Conservation (phyloP, 2,888 invertebrate species). For the Rhagium mordax region DNA sequence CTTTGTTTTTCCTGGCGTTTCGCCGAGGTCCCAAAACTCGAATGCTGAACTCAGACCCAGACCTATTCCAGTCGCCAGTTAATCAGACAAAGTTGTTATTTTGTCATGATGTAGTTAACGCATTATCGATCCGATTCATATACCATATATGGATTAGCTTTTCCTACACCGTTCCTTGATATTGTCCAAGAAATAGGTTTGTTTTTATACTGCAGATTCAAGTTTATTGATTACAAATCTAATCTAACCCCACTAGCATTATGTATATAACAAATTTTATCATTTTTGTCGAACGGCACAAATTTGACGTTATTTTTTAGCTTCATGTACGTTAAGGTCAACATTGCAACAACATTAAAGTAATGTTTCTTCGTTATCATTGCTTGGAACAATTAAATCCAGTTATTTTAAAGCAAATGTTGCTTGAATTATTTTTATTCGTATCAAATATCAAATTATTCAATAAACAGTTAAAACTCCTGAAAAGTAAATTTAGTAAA, state of each 20-base stretch:
- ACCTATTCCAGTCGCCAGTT: conserved; percentile 60
- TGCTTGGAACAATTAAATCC: too few relatives aligned
- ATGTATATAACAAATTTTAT: conserved; percentile 5
- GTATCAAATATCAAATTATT: too few relatives aligned
- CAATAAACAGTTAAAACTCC: too few relatives aligned
- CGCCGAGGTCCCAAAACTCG: conserved; percentile 53
- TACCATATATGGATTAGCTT: conserved; percentile 48
- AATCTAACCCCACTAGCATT: conserved; percentile 10
- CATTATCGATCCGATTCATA: conserved; percentile 62
- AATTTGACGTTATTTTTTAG: background rate
- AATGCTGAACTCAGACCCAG: conserved; percentile 43
- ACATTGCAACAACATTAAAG: background rate
- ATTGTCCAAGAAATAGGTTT: conserved; percentile 26
- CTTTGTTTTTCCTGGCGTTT: conserved; percentile 69
- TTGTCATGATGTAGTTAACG: conserved; percentile 65
- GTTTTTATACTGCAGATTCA: conserved; percentile 30
- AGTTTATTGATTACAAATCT: conserved; percentile 33
- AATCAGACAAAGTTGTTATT: conserved; percentile 67
- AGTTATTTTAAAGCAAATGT: too few relatives aligned
- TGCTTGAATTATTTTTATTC: too few relatives aligned
- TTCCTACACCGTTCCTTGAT: conserved; percentile 11
- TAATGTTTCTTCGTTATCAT: background rate
- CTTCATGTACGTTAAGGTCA: background rate
- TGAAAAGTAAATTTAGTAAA: background rate
- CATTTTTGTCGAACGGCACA: background rate